Evolutionary conservation across 2,113 vertebrate species (phyloP), one percentile per base, ranked within the genome.

Genomic region (Tupaia chinensis): DNA sequence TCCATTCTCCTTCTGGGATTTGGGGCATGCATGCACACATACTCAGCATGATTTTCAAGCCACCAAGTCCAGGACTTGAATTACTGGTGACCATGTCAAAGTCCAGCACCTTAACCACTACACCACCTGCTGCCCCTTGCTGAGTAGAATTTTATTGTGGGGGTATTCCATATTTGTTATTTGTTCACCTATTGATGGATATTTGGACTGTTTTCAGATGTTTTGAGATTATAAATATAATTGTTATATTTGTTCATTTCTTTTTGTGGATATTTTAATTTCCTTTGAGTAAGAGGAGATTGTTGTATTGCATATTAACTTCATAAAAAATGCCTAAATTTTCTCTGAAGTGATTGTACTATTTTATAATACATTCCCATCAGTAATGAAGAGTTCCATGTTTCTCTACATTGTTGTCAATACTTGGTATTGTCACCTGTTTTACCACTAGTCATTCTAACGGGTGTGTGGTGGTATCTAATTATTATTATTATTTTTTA

Each of bases 261-360:
- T 83, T 93, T 82, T 74, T 79, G 56, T 73, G 34, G 9, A 44
- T 66, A n/a, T 87, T 87, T 97, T 91, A 25, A 80, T 80, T 91
- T 89, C 32, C 74, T 13, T 88, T 69, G 27, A 7, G 4, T 65
- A 53, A 44, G 14, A 89, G 72, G 70, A n/a, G 32, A 58, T 17
- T 81, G 13, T 10, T 66, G 20, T 54, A 2, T 15, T 78, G 1
- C 23, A 73, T 83, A 32, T 69, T 93, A 91, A 82, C 19, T 63
- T 89, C 77, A 79, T 92, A 83, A 92, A 22, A 83, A 76, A 10
- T 84, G 34, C 5, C 20, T 88, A 78, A 83, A 58, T 95, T 7
- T 93, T 91, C 72, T 84, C 54, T 25, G 58, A 65, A 80, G 60
- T 70, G 29, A 16, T 22, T 76, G 16, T 23, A 73, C 9, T 76